These are phyloP conservation scores for Dolomedes plantarius DNA, from an alignment of 2,888 invertebrate genomes.

Conservation along the genomic window DNA sequence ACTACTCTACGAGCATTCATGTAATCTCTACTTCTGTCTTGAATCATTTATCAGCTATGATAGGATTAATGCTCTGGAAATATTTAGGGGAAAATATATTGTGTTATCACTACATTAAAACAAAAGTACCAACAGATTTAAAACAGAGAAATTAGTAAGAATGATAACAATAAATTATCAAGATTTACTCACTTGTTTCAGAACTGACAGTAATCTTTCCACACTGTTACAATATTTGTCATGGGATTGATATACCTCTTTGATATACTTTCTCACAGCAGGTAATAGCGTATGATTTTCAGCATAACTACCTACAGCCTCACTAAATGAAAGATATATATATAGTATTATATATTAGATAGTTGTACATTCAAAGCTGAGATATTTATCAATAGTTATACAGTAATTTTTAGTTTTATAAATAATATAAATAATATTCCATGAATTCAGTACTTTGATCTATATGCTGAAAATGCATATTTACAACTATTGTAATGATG, in stretches of 20 bases:
- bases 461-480: too few relatives aligned
- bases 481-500: too few relatives aligned
- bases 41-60: slow-evolving; percentile 97
- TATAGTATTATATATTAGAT: too few relatives aligned
- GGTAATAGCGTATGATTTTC: slow-evolving; percentile 99
- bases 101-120: too few relatives aligned
- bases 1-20: slow-evolving; percentile 97
- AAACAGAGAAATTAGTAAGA: too few relatives aligned
- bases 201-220: slow-evolving; percentile 97
- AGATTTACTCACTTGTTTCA: slow-evolving; percentile 82
- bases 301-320: slow-evolving; percentile 98
- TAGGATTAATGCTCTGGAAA: slow-evolving; percentile 87
- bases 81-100: too few relatives aligned
- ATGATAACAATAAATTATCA: neutral
- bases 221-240: slow-evolving; percentile 94
- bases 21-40: slow-evolving; percentile 96
- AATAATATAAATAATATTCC: too few relatives aligned
- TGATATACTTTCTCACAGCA: slow-evolving; percentile 97
- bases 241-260: slow-evolving; percentile 97
- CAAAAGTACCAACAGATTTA: too few relatives aligned
- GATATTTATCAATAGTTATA: too few relatives aligned
- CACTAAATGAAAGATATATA: slow-evolving; percentile 78
- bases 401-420: too few relatives aligned
- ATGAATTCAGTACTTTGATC: too few relatives aligned
- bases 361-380: too few relatives aligned